phyloP scores from a whole-genome alignment of 2,113 vertebrate species.

The Campylorhamphus procurvoides region DNA sequence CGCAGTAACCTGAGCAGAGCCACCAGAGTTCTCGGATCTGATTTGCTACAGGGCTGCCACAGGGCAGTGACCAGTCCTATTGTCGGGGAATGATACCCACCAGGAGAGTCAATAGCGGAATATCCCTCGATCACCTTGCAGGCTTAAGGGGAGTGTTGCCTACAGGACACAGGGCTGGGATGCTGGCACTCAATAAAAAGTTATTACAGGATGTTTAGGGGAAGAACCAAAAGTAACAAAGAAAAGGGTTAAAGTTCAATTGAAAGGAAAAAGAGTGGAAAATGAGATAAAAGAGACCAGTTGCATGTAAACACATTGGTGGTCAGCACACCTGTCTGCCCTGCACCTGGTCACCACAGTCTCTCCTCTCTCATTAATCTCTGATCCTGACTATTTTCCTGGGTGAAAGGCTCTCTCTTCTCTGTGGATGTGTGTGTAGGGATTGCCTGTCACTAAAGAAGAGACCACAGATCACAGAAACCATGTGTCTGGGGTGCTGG shows the following conservation, averaged over 20 bases:
- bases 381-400: neutral
- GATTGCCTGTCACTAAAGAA: neutral
- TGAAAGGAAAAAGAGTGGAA: neutral
- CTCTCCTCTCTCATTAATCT: neutral
- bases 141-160: neutral
- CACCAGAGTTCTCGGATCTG: accelerated
- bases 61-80: neutral
- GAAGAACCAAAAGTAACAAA: too few relatives aligned
- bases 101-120: neutral
- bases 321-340: neutral
- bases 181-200: neutral
- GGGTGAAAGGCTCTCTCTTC: neutral
- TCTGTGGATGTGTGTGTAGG: accelerated
- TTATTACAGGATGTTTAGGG: too few relatives aligned
- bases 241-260: neutral
- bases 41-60: neutral
- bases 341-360: neutral
- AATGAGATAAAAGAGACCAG: neutral
- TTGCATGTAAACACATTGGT: neutral
- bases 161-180: neutral
- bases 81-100: neutral
- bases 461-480: neutral
- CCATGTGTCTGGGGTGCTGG: neutral
- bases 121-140: too few relatives aligned
- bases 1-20: neutral